phyloP scores from a whole-genome alignment of 2,888 invertebrate genomes.

The Eupithecia inturbata region DNA sequence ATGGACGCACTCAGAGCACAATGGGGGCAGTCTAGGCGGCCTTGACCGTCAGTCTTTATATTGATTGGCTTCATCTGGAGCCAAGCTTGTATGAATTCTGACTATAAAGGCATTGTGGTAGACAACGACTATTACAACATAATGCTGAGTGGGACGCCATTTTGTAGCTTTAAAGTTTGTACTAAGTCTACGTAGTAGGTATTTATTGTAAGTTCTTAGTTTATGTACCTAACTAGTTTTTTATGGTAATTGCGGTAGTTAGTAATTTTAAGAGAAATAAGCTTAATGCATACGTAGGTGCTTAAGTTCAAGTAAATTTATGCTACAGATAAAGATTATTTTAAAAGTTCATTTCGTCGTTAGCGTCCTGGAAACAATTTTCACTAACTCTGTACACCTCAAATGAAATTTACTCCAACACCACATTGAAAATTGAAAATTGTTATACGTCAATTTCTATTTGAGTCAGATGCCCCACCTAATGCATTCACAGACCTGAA shows the following conservation, averaged over 20 bases:
- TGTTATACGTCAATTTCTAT: not conserved
- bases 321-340: not conserved
- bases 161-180: not conserved
- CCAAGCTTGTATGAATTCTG: not conserved
- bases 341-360: not conserved
- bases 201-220: not conserved
- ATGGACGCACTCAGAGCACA: slow-evolving; percentile 25
- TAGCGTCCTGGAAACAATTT: not conserved
- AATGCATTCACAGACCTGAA: slow-evolving; percentile 19
- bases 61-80: not conserved
- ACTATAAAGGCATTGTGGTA: not conserved
- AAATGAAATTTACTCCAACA: not conserved
- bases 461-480: not conserved
- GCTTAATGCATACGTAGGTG: not conserved
- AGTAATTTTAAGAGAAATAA: not conserved
- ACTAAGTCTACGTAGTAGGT: not conserved
- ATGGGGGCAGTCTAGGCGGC: not conserved
- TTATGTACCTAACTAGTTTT: not conserved
- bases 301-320: not conserved
- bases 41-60: not conserved
- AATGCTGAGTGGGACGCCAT: not conserved
- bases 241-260: not conserved
- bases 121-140: not conserved
- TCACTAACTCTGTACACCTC: not conserved
- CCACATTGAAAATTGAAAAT: not conserved